Evolutionary conservation across 1,140 invertebrate species (phyloP).

Genomic region (Brachystomella parvula): DNA sequence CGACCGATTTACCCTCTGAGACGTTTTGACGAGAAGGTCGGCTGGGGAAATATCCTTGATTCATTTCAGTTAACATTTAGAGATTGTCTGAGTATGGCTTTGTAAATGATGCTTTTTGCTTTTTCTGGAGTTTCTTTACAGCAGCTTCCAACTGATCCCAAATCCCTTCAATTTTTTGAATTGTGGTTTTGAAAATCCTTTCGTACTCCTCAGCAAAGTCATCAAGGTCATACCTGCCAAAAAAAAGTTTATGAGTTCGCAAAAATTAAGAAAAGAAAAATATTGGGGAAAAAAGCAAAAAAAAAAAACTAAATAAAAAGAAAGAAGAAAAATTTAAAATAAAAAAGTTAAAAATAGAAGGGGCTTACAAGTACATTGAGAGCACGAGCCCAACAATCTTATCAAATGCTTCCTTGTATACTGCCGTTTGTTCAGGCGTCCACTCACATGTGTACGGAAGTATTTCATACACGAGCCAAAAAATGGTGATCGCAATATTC

Average conservation of each 20-base stretch:
- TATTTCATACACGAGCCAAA: not conserved
- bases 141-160: not conserved
- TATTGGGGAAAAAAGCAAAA: too few species aligned
- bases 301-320: too few species aligned
- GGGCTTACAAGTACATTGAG: slow-evolving; percentile 9
- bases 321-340: slow-evolving; percentile 2
- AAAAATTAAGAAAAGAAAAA: too few species aligned
- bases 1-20: too few species aligned
- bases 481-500: not conserved
- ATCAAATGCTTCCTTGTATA: not conserved
- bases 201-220: not conserved
- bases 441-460: not conserved
- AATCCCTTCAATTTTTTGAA: not conserved
- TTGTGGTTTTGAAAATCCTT: not conserved
- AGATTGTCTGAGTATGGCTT: not conserved
- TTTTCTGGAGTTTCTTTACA: not conserved
- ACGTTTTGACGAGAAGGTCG: too few species aligned
- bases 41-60: not conserved
- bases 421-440: not conserved
- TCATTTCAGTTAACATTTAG: too few species aligned
- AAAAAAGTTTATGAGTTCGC: not conserved
- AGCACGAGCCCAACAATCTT: slow-evolving; percentile 1
- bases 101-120: not conserved
- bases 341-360: not conserved
- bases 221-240: not conserved